These are phyloP conservation scores for Ochropleura plecta DNA, from an alignment of 2,888 invertebrate species.

Conservation along the genomic window DNA sequence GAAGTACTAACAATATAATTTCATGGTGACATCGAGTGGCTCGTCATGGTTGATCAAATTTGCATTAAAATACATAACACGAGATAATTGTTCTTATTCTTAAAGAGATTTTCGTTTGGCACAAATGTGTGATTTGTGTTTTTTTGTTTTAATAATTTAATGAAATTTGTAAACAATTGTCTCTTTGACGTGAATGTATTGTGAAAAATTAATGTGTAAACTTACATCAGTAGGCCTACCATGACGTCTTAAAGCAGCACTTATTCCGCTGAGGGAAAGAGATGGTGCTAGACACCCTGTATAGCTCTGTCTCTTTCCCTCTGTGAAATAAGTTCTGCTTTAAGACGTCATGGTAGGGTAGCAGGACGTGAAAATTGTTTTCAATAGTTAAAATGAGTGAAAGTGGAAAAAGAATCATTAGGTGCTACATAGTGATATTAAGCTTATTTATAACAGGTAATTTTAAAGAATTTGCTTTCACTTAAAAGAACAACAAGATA, in stretches of 20 bases:
- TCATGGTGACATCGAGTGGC: neutral
- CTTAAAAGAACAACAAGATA: neutral
- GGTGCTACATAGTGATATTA: constrained; percentile 24
- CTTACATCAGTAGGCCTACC: neutral
- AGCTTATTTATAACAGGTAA: constrained; percentile 21
- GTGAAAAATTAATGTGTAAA: neutral
- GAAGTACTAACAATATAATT: constrained; percentile 2
- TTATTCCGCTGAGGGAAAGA: too few species aligned
- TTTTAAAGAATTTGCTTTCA: neutral
- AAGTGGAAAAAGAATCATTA: neutral
- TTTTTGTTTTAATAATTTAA: too few species aligned
- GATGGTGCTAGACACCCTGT: too few species aligned
- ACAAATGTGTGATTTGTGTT: constrained; percentile 10
- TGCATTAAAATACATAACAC: constrained; percentile 21
- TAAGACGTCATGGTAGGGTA: too few species aligned
- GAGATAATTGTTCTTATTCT: constrained; percentile 25
- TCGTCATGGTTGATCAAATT: constrained; percentile 33
- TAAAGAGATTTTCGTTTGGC: neutral
- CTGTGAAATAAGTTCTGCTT: too few species aligned
- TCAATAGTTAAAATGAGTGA: constrained; percentile 8
- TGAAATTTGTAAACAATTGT: neutral
- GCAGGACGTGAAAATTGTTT: neutral
- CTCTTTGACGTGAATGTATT: neutral
- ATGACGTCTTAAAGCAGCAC: too few species aligned
- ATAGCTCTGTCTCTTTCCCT: too few species aligned